Conservation (phyloP, 2,888 invertebrate species). For the Trilocha varians region DNA sequence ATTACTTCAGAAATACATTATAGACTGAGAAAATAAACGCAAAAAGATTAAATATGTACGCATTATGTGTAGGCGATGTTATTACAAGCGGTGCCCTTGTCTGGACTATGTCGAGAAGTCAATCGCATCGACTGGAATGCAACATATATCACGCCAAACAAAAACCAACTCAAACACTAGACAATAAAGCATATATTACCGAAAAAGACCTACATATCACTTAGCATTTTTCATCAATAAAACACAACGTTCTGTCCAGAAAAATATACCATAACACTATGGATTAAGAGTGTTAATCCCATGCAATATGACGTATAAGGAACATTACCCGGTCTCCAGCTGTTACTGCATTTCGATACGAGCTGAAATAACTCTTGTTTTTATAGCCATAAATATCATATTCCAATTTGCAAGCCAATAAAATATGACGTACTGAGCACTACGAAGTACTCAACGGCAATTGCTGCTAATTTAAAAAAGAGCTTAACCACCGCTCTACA, state of each 20-base stretch:
- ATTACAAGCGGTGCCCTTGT: constrained; percentile 63
- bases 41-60: too few relatives aligned
- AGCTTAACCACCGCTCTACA: constrained; percentile 20
- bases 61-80: constrained; percentile 18
- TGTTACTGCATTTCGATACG: constrained; percentile 27
- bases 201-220: not conserved
- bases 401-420: constrained; percentile 15
- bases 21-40: too few relatives aligned
- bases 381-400: constrained; percentile 15
- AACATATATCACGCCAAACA: constrained; percentile 22
- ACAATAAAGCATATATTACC: constrained; percentile 6
- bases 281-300: constrained; percentile 42
- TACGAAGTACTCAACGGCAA: constrained; percentile 45
- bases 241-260: constrained; percentile 14
- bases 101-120: constrained; percentile 64
- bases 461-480: constrained; percentile 31
- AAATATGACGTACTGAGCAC: constrained; percentile 28
- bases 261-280: constrained; percentile 41
- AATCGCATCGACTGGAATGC: constrained; percentile 66
- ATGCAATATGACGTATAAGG: constrained; percentile 33
- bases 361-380: constrained; percentile 24
- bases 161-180: fast-evolving
- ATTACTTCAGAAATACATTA: too few relatives aligned
- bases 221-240: constrained; percentile 7
- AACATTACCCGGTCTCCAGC: constrained; percentile 47